phyloP scores from a whole-genome alignment of 2,888 invertebrate genomes.

The Poecilobothrus nobilitatus region DNA sequence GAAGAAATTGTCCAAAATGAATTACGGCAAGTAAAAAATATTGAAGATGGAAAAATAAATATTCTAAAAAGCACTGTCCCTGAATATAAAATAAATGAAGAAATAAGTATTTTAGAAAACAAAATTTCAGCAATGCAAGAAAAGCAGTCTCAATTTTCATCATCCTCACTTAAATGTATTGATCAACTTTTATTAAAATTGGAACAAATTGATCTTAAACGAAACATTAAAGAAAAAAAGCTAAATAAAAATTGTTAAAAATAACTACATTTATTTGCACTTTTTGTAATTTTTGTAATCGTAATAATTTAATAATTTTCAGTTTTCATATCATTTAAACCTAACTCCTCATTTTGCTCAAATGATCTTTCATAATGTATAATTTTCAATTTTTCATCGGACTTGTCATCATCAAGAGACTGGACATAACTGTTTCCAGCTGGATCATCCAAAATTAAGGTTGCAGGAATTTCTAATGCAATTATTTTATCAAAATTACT shows the following conservation, averaged over 20 bases:
- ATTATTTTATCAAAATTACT: constrained; percentile 59
- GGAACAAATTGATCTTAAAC: neutral
- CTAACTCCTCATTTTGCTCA: constrained; percentile 93
- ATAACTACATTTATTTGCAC: neutral
- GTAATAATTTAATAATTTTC: constrained; percentile 59
- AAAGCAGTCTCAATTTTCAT: neutral
- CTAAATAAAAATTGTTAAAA: neutral
- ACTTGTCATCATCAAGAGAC: constrained; percentile 60
- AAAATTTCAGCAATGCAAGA: neutral
- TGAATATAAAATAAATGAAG: neutral
- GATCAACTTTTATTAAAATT: neutral
- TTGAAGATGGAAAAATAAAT: neutral
- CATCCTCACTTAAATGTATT: neutral
- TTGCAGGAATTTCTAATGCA: constrained; percentile 53
- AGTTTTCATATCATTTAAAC: constrained; percentile 91
- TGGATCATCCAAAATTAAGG: constrained; percentile 86
- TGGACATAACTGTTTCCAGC: constrained; percentile 96
- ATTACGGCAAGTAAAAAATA: neutral
- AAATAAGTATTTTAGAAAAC: neutral
- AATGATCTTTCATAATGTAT: constrained; percentile 70
- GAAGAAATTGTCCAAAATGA: neutral
- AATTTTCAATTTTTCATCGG: constrained; percentile 66
- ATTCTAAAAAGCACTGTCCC: neutral
- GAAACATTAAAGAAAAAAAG: neutral
- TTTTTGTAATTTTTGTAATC: neutral